Conservation (phyloP, 2,888 invertebrate species). For the Drosophila anceps region DNA sequence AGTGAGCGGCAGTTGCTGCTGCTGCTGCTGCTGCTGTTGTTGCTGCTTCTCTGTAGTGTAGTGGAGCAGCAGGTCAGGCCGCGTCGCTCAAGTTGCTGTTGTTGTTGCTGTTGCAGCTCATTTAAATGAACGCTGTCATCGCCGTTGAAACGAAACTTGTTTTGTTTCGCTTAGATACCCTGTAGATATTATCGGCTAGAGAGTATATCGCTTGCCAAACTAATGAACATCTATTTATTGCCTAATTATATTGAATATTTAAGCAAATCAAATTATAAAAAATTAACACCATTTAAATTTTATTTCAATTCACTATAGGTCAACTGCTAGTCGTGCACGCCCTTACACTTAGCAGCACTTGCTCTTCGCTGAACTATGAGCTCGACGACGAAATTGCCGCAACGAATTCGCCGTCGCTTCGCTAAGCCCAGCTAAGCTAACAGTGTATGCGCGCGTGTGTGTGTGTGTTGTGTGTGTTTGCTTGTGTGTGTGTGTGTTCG, state of each 20-base stretch:
- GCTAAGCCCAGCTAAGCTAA: constrained; percentile 6
- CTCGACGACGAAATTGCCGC: constrained; percentile 47
- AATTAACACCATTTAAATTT: background rate
- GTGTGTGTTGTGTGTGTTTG: constrained; percentile 1
- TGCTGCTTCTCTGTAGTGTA: constrained; percentile 44
- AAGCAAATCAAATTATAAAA: too few relatives aligned
- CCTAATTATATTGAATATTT: background rate
- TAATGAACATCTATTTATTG: background rate
- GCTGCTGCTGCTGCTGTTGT: background rate
- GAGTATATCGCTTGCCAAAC: background rate
- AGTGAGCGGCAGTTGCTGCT: constrained; percentile 33
- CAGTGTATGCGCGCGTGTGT: background rate
- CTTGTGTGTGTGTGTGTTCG: constrained; percentile 2
- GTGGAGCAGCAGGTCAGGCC: constrained; percentile 64
- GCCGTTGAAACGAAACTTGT: constrained; percentile 38
- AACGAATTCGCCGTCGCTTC: constrained; percentile 48
- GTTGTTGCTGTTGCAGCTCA: constrained; percentile 31
- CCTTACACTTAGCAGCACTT: background rate
- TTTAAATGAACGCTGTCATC: constrained; percentile 48
- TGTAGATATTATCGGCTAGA: background rate
- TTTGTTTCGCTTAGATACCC: constrained; percentile 13
- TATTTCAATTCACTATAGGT: background rate
- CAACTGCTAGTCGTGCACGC: background rate
- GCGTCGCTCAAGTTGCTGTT: constrained; percentile 4
- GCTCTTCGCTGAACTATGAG: constrained; percentile 44